Conservation (phyloP, 2,888 invertebrate genomes). For the Fragum sueziense region DNA sequence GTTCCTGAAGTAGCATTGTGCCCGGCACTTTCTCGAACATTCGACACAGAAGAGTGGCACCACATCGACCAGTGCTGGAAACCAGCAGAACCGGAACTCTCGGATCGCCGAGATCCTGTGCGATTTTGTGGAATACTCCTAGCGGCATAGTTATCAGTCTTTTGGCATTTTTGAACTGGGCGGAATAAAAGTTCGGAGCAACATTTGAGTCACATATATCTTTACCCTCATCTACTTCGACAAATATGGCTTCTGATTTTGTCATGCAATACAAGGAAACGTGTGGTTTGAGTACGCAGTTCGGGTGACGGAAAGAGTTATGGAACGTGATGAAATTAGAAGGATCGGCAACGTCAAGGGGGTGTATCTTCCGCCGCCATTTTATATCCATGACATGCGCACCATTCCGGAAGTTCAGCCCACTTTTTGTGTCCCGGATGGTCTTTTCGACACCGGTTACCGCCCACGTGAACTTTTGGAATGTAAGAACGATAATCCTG, state of each 20-base stretch:
- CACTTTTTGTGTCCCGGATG: slow-evolving; percentile 71
- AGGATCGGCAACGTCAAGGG: slow-evolving; percentile 69
- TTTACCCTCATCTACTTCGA: slow-evolving; percentile 68
- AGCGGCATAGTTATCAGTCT: slow-evolving; percentile 76
- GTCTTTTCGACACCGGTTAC: slow-evolving; percentile 75
- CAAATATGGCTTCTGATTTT: slow-evolving; percentile 74
- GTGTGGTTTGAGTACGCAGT: slow-evolving; percentile 72
- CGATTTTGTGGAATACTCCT: slow-evolving; percentile 76
- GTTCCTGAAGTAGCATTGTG: slow-evolving; percentile 72
- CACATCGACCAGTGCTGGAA: slow-evolving; percentile 74
- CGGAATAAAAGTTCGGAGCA: slow-evolving; percentile 65
- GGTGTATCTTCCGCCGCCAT: slow-evolving; percentile 73
- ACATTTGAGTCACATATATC: slow-evolving; percentile 65
- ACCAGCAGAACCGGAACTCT: slow-evolving; percentile 73
- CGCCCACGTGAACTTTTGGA: slow-evolving; percentile 77
- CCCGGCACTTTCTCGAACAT: slow-evolving; percentile 74
- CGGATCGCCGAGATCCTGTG: slow-evolving; percentile 76
- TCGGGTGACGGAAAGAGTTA: slow-evolving; percentile 74
- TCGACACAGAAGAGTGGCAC: slow-evolving; percentile 73
- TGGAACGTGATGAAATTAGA: slow-evolving; percentile 76
- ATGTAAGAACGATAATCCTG: slow-evolving; percentile 69
- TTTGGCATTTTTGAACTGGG: slow-evolving; percentile 73
- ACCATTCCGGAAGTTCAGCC: slow-evolving; percentile 74
- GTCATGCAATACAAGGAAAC: slow-evolving; percentile 76
- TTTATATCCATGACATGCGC: slow-evolving; percentile 76